These are phyloP conservation scores for Apeira syringaria DNA, from an alignment of 2,888 invertebrate genomes.

Conservation along the genomic window DNA sequence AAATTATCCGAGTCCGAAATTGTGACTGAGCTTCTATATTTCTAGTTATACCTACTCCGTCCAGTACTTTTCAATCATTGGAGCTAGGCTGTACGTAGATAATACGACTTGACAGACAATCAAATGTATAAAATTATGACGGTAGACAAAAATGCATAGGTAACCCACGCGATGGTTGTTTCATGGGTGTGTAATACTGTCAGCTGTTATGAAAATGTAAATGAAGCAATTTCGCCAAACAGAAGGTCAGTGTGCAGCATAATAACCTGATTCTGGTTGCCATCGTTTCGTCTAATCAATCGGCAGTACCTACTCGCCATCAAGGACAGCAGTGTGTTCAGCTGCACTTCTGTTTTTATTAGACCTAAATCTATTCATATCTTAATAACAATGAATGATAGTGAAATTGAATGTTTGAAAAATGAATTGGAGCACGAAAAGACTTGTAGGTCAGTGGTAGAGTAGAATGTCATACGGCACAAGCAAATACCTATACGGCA, in stretches of 20 bases:
- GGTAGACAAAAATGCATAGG: too few species aligned
- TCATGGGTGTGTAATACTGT: neutral
- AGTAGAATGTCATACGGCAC: neutral
- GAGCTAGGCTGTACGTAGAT: too few species aligned
- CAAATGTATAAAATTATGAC: too few species aligned
- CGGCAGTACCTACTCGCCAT: slow-evolving; percentile 85
- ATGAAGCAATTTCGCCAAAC: slow-evolving; percentile 7
- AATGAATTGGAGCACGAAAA: slow-evolving; percentile 76
- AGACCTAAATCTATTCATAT: slow-evolving; percentile 21
- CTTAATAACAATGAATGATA: slow-evolving; percentile 59
- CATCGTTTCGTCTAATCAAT: slow-evolving; percentile 44
- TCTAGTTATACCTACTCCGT: too few species aligned
- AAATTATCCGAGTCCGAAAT: too few species aligned
- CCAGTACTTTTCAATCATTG: too few species aligned
- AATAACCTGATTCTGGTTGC: slow-evolving; percentile 30
- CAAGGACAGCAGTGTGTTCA: slow-evolving; percentile 86
- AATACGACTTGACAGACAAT: too few species aligned
- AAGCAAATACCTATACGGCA: too few species aligned
- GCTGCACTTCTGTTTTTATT: slow-evolving; percentile 21
- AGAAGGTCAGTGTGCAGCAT: slow-evolving; percentile 21
- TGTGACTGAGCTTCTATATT: too few species aligned
- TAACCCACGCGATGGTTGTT: too few species aligned
- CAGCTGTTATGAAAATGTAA: slow-evolving; percentile 9
- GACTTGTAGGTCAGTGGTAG: slow-evolving; percentile 61
- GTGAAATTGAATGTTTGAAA: slow-evolving; percentile 73